Base-by-base conservation (phyloP, 2,113 vertebrate species). In the Python bivittatus region DNA sequence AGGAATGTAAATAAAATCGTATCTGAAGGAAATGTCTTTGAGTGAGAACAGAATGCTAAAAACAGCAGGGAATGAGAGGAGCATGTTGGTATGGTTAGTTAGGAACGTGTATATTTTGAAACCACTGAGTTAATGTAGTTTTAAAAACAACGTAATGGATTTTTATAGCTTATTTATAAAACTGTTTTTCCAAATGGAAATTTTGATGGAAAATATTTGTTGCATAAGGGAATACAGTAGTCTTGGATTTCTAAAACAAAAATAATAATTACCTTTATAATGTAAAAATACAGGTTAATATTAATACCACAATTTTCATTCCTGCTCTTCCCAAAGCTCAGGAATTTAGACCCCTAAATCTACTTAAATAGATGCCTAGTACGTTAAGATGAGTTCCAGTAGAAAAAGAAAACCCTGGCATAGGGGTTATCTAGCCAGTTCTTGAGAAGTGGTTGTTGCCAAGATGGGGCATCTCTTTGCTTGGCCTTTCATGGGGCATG, bases 151-250 rank as follows among this genome's bases (percentile, higher is more conserved):
- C 22, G 53, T 60, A 6, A 29, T 23, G 27, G 42, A 33, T 3
- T 7, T 10, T 87, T 38, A 48, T 88, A 61, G 86, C 72, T 89
- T 90, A n/a, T 60, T 91, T 91, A 53, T 54, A 44, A 58, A 83
- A 58, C 90, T 91, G 72, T 38, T 25, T 48, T 84, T 91, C 29
- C 44, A 91, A 61, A 72, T 87, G 60, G 48, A 91, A 87, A 91
- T 87, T 86, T 87, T 48, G 48, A 87, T 23, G 12, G 23, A 38
- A 54, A 87, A 29, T 54, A 23, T 87, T 86, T 91, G 84, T 91
- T 91, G 33, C 38, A 22, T 68, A 68, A 91, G 83, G 29, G 10
- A n/a, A 53, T 68, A 23, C 11, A 13, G 23, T 91, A 17, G 48
- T 48, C 48, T 6, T 48, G 48, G 4, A 48, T 6, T 56, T 27